Evolutionary conservation across 2,113 vertebrate genomes (phyloP), one percentile per base, ranked within the genome.

Genomic region (Eudyptes chrysolophus): DNA sequence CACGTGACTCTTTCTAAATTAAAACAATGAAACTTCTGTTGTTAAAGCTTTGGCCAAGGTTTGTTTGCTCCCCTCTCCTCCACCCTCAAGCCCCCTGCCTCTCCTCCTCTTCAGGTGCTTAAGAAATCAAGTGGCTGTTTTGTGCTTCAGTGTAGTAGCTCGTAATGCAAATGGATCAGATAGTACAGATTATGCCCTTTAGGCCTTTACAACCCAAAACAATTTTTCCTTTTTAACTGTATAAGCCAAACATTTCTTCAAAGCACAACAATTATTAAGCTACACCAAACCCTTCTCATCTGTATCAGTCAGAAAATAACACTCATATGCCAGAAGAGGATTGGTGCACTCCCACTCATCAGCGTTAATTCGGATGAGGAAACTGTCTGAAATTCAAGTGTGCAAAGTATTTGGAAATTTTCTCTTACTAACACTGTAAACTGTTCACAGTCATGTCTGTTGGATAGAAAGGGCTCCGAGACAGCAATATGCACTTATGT

Each of bases 81-180:
- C 57, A 82, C 38, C 19, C 90, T 87, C n/a, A n/a, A 89, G 72
- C 55, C 78, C 64, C 46, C 75, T 86, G 51, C 32, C 72, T 92
- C 88, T 89, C 79, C 70, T 96, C 13, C 79, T 89, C 79, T 94
- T 94, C 82, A 93, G 51, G 84, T 92, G 95, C 96, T 97, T 95
- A 90, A 95, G 92, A 88, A 97, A 97, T 96, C 94, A 97, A 97
- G 96, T 94, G 93, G 78, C 89, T 96, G 93, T 86, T 95, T 78
- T 86, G 75, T 96, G 84, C 75, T 85, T 70, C 94, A 69, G 0
- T 51, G 62, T 48, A 87, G 81, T 14, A 92, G 58, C 78, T 85
- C 8, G 2, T 42, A 92, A 79, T 3, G 2, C 84, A 83, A 95
- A 95, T 58, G 91, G 70, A 94, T 96, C 75, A 88, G 66, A 88